These are phyloP conservation scores for Orchestes rusci DNA, from an alignment of 2,888 invertebrate genomes.

Conservation along the genomic window DNA sequence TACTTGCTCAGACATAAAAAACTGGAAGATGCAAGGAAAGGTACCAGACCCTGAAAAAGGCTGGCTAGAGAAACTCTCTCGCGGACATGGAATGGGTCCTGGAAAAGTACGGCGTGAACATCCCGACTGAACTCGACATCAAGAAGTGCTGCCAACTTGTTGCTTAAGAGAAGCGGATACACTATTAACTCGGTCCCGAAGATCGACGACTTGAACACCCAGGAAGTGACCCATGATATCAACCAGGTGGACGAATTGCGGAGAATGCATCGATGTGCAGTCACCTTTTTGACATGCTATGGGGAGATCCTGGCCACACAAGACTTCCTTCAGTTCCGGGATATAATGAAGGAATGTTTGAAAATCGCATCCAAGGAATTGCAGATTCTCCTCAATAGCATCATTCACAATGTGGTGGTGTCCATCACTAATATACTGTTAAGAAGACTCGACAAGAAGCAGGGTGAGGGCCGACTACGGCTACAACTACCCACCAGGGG, in stretches of 20 bases:
- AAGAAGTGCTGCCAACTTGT: conserved; percentile 3
- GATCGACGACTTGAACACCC: background rate
- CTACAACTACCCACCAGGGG: background rate
- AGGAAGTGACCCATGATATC: conserved; percentile 1
- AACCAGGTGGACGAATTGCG: conserved; percentile 7
- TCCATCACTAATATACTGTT: conserved; percentile 6
- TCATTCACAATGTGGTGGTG: conserved; percentile 1
- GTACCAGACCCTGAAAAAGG: no score
- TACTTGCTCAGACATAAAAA: conserved; percentile 13
- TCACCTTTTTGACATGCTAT: conserved; percentile 7
- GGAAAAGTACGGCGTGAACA: conserved; percentile 2
- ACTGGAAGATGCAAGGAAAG: conserved; percentile 5
- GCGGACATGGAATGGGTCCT: conserved; percentile 10
- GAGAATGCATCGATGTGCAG: conserved; percentile 11
- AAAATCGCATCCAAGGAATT: background rate
- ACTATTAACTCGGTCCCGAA: conserved; percentile 10
- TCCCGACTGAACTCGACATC: background rate
- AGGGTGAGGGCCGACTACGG: background rate
- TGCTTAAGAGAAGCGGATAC: conserved; percentile 11
- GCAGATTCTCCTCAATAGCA: conserved; percentile 5
- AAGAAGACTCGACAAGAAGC: conserved; percentile 1
- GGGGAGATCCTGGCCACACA: conserved; percentile 7
- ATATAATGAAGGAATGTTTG: background rate
- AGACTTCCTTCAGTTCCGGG: conserved; percentile 3
- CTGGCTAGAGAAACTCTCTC: conserved; percentile 14